Base-by-base conservation (phyloP, 2,888 invertebrate genomes). In the Eretmocerus hayati region DNA sequence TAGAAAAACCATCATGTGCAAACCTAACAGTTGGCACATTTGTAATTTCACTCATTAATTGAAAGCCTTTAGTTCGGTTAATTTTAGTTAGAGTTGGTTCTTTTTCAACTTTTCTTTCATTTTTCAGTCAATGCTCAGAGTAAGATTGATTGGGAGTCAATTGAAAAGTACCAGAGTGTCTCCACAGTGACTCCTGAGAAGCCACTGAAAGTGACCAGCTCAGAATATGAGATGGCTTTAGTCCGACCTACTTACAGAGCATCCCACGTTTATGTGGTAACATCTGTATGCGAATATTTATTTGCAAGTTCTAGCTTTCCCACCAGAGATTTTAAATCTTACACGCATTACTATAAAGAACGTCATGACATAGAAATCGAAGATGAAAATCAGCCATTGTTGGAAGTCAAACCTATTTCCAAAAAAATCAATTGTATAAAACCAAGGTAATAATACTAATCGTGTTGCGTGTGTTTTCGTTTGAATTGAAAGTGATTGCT, bases 161-260 rank as follows among this genome's bases (percentile, higher is more conserved):
- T 33, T 9, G n/a, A 13, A 5, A 13, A 15, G 6, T 72, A 81
- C 56, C 72, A 72, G 23, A 60, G 69, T 2, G 64, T 83, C 23
- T 69, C 69, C 6, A 68, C 72, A 2, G 59, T 75, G 0, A 18
- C 46, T 30, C 59, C 65, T 4, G 58, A 60, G 0, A 63, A 69
- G 16, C 75, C 77, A 1, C 66, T 81, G 40, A 53, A 64, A 0
- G 81, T 87, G 9, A 73, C 73, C 0, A 69, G 75, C 9, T 77
- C 81, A 31, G 77, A 77, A 18, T 91, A 85, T 66, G 73, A 81
- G 22, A 76, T 85, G 58, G 79, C 81, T 36, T 82, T 97, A 0
- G 86, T 97, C 1, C 81, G 84, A 51, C 94, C 95, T 0, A 91
- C 88, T 81, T 96, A 96, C 67, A 75, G 84, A 58, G 52, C 56